These are phyloP conservation scores for Parapristionchus giblindavisi DNA, from an alignment of 2,888 invertebrate genomes.

Conservation along the genomic window DNA sequence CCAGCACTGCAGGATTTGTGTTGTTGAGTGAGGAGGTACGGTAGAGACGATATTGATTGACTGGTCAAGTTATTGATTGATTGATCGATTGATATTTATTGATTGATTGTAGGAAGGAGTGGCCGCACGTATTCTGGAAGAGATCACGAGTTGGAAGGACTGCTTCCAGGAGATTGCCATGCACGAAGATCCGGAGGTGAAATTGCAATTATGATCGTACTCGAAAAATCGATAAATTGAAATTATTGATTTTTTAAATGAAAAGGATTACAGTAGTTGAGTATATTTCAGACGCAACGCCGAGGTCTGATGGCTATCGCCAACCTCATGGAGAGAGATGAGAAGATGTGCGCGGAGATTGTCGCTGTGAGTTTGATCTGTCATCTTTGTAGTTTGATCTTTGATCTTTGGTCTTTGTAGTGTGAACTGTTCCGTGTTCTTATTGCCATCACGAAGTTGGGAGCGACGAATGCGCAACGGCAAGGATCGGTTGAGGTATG, in stretches of 20 bases:
- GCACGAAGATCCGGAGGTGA: slow-evolving; percentile 66
- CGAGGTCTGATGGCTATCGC: slow-evolving; percentile 65
- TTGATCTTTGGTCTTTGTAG: slow-evolving; percentile 44
- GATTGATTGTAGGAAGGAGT: slow-evolving; percentile 33
- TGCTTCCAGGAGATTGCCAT: slow-evolving; percentile 66
- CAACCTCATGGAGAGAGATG: slow-evolving; percentile 63
- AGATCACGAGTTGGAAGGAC: slow-evolving; percentile 65
- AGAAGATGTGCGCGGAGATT: slow-evolving; percentile 64
- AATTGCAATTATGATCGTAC: too few species aligned
- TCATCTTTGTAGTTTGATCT: neutral
- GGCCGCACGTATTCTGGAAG: slow-evolving; percentile 54
- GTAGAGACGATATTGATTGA: too few species aligned
- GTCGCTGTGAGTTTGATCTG: slow-evolving; percentile 55
- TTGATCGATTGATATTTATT: neutral
- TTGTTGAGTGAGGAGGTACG: slow-evolving; percentile 50
- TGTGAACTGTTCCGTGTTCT: slow-evolving; percentile 66
- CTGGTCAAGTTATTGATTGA: neutral
- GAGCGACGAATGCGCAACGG: slow-evolving; percentile 54
- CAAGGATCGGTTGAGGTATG: slow-evolving; percentile 45
- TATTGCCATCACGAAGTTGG: slow-evolving; percentile 67
- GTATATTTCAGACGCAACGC: slow-evolving; percentile 56
- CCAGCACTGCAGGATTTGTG: slow-evolving; percentile 53
- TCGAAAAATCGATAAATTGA: too few species aligned
- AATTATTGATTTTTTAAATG: too few species aligned
- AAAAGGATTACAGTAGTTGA: too few species aligned